Evolutionary conservation across 2,888 invertebrate species (phyloP), one percentile per base, ranked within the genome.

Genomic region (Oscheius myriophilus): DNA sequence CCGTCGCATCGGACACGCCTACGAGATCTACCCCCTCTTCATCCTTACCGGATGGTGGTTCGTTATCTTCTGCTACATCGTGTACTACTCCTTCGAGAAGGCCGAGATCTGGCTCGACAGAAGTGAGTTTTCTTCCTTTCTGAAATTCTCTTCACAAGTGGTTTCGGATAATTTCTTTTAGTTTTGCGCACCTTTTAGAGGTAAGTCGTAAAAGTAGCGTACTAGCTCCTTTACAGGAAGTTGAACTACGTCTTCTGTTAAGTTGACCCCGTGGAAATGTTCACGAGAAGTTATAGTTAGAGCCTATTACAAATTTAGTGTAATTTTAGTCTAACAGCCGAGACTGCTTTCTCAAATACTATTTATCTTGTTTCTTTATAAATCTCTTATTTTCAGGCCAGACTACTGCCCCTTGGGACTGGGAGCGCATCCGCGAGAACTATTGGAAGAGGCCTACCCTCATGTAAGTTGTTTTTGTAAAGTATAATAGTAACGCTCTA

Each of bases 61-160:
- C 63, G 54, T 65, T 21, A 65, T 84, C 42, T 81, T 82, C 73
- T 55, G 71, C 57, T 55, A 63, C 18, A 76, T 74, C 33, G 62
- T 62, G 12, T 82, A 69, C 55, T 71, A 71, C 68, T 79, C 79
- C 58, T 79, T 82, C 64, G 73, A 76, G 52, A 81, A 80, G 53
- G 57, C 71, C 45, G 84, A 84, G 69, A 72, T 84, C 52, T 84
- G 84, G 84, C 71, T 84, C 33, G 84, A 84, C 72, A 66, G 84
- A 75, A 78, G 79, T 81, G 23, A 23, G 61, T 33, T 46, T 2
- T 61, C 3, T 61, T n/a, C 16, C 72, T 82, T 71, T 33, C 33
- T 6, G 9, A 33, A 33, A 69, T 69, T 21, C 75, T 84, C 49
- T 73, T 76, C 51, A 79, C 76, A 49, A 46, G 69, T 46, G 85